Evolutionary conservation across 2,888 invertebrate species (phyloP).

Genomic region (Tanytarsus gracilentus): DNA sequence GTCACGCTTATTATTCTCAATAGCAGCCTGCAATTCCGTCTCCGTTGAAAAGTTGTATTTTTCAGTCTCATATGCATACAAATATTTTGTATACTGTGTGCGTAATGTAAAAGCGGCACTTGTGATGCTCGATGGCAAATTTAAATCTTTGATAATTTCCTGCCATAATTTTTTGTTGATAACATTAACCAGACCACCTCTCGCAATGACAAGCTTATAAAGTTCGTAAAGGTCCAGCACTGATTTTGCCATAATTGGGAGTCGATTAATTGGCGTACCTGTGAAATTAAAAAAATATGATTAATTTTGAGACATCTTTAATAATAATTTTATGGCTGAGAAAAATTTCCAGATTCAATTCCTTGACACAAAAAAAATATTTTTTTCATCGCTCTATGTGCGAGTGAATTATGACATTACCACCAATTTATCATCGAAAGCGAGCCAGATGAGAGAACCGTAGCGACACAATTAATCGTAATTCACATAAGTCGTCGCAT

Average conservation of each 20-base stretch:
- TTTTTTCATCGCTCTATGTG: neutral
- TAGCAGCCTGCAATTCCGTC: conserved; percentile 22
- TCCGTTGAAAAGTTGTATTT: conserved; percentile 18
- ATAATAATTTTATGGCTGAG: neutral
- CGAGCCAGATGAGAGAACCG: too few species aligned
- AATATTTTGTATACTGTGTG: conserved; percentile 59
- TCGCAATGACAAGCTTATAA: conserved; percentile 92
- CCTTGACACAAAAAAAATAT: neutral
- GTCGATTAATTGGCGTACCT: conserved; percentile 97
- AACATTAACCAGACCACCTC: conserved; percentile 97
- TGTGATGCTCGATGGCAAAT: conserved; percentile 95
- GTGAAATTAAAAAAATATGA: conserved; percentile 38
- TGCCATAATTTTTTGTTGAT: conserved; percentile 99
- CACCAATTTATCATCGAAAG: conserved; percentile 11
- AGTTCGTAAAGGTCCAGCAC: conserved; percentile 95
- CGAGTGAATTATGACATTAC: conserved; percentile 7
- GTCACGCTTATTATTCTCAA: conserved; percentile 26
- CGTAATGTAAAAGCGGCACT: conserved; percentile 97
- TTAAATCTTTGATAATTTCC: conserved; percentile 99
- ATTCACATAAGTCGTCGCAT: neutral
- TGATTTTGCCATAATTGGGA: conserved; percentile 99
- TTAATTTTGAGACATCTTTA: conserved; percentile 1
- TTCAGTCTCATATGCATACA: conserved; percentile 27
- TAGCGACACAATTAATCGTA: conserved; percentile 14
- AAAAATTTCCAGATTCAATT: conserved; percentile 5